These are phyloP conservation scores for Ammospiza nelsoni DNA, from an alignment of 2,113 vertebrate species.

Conservation along the genomic window DNA sequence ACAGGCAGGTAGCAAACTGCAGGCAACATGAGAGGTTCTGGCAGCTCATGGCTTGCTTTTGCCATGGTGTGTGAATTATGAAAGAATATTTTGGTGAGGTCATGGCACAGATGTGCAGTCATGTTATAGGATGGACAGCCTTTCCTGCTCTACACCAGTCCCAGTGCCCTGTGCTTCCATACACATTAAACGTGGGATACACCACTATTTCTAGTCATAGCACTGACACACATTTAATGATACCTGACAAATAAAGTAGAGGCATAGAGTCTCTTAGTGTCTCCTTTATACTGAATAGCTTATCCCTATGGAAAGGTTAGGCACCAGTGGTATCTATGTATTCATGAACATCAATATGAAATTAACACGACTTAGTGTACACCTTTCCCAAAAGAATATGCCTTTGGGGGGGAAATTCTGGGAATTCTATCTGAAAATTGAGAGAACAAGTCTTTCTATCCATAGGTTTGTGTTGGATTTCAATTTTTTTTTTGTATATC, in stretches of 20 bases:
- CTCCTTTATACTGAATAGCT: neutral
- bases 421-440: neutral
- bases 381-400: neutral
- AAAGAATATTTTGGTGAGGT: neutral
- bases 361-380: neutral
- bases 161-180: neutral
- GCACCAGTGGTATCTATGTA: neutral
- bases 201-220: neutral
- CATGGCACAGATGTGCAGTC: fast-evolving
- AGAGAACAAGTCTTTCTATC: neutral
- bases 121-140: neutral
- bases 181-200: fast-evolving
- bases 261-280: neutral
- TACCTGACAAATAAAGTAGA: neutral
- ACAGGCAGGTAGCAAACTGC: neutral
- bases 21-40: neutral
- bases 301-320: neutral
- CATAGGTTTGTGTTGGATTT: neutral
- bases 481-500: neutral
- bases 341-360: neutral
- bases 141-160: neutral
- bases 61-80: neutral
- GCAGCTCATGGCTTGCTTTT: neutral
- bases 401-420: neutral
- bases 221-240: neutral